These are phyloP conservation scores for Temnothorax nylanderi DNA, from an alignment of 1,140 invertebrate species.

Conservation along the genomic window DNA sequence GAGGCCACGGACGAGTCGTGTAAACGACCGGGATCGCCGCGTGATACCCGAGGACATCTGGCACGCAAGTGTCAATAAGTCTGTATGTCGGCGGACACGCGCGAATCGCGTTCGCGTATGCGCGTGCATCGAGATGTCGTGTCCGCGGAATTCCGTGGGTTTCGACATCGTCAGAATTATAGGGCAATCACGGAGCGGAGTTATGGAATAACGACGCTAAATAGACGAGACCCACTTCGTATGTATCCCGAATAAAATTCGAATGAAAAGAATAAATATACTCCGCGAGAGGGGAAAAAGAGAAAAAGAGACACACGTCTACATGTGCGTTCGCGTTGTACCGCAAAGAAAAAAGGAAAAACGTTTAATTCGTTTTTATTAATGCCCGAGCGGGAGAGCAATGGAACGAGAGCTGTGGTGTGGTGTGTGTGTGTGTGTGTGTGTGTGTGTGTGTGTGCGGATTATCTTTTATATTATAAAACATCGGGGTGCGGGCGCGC, in stretches of 20 bases:
- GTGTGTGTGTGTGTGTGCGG: background rate
- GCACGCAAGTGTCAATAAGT: conserved; percentile 57
- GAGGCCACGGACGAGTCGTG: conserved; percentile 35
- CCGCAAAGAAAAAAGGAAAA: background rate
- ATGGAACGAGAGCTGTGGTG: background rate
- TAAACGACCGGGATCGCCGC: conserved; percentile 25
- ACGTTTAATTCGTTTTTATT: conserved; percentile 25
- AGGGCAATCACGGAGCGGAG: background rate
- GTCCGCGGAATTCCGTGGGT: background rate
- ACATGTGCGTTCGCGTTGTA: background rate
- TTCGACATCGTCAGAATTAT: background rate
- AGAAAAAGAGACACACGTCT: background rate
- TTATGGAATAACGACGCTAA: background rate
- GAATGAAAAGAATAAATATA: background rate
- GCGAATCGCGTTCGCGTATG: background rate
- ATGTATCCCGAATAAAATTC: conserved; percentile 9
- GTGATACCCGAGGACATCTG: conserved; percentile 39
- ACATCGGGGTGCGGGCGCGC: background rate
- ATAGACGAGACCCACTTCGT: background rate
- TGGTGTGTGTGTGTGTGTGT: too few relatives aligned
- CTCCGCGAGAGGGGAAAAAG: background rate
- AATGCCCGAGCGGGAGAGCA: background rate
- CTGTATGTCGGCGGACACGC: background rate
- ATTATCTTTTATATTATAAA: conserved; percentile 43
- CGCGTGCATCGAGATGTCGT: background rate